These are phyloP conservation scores for Linhomoeus sp. DNA, from an alignment of 2,888 invertebrate species.

Conservation along the genomic window DNA sequence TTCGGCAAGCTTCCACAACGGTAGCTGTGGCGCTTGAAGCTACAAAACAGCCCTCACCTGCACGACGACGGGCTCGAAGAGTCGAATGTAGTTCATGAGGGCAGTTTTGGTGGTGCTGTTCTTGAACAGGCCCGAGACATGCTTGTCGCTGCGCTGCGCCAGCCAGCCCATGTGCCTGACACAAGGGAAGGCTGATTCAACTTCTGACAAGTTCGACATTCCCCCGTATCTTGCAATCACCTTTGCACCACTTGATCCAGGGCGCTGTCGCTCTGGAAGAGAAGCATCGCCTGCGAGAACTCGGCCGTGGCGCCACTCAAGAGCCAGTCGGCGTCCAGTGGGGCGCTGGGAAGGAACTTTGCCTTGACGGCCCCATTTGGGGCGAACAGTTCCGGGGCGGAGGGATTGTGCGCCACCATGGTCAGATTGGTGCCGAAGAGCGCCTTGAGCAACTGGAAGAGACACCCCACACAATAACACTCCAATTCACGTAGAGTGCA, in stretches of 20 bases:
- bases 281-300: not conserved
- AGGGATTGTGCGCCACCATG: too few species aligned
- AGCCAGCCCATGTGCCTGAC: conserved; percentile 25
- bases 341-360: not conserved
- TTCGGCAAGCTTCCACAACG: not conserved
- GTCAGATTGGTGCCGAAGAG: conserved; percentile 51
- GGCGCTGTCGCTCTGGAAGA: not conserved
- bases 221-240: not conserved
- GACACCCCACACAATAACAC: not conserved
- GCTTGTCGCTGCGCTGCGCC: conserved; percentile 12
- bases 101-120: conserved; percentile 26
- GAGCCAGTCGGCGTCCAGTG: not conserved
- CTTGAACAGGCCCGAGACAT: conserved; percentile 17
- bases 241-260: not conserved
- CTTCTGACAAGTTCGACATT: too few species aligned
- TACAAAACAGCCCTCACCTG: too few species aligned
- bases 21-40: not conserved
- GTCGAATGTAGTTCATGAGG: conserved; percentile 7
- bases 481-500: too few species aligned
- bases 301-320: not conserved
- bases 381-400: too few species aligned
- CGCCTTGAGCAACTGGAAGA: conserved; percentile 40
- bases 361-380: too few species aligned
- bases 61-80: conserved; percentile 8
- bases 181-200: not conserved